Percentiles rank a stretch among this genome's conserved stretches.
These are phyloP conservation scores for Drosophila conformis DNA, from an alignment of 2,888 invertebrate genomes.

Conservation along the genomic window DNA sequence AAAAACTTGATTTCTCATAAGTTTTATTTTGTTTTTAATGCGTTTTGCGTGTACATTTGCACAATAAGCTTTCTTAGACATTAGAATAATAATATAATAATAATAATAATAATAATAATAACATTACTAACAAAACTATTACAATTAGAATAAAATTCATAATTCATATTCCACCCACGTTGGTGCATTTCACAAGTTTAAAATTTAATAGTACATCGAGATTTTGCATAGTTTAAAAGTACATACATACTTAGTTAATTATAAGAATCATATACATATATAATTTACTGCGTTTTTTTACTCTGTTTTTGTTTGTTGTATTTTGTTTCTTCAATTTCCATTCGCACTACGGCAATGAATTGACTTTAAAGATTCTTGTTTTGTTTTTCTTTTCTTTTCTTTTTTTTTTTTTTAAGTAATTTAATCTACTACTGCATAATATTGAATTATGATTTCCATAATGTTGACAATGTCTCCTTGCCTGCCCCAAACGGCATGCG, in stretches of 20 bases:
- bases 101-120: slow-evolving; percentile 65
- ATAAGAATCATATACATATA: slow-evolving; percentile 54
- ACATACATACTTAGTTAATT: slow-evolving; percentile 55
- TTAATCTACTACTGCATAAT: slow-evolving; percentile 61
- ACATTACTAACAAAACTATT: slow-evolving; percentile 83
- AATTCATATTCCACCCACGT: slow-evolving; percentile 67
- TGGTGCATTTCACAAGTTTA: slow-evolving; percentile 60
- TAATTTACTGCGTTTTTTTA: slow-evolving; percentile 34
- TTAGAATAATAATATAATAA: slow-evolving; percentile 69
- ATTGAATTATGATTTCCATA: slow-evolving; percentile 45
- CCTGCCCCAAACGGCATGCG: slow-evolving; percentile 23
- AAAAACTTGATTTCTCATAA: slow-evolving; percentile 49
- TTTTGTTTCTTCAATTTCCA: slow-evolving; percentile 32
- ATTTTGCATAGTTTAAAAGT: slow-evolving; percentile 77
- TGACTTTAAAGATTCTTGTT: slow-evolving; percentile 58
- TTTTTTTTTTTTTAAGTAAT: slow-evolving; percentile 29
- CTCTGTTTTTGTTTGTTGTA: slow-evolving; percentile 16
- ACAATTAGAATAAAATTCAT: slow-evolving; percentile 78
- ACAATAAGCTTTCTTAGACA: slow-evolving; percentile 75
- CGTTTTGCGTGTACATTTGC: slow-evolving; percentile 79
- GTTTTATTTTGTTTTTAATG: slow-evolving; percentile 76
- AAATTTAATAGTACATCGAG: slow-evolving; percentile 81
- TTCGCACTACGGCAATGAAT: slow-evolving; percentile 37
- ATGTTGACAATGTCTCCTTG: slow-evolving; percentile 47
- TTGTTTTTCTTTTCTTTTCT: neutral